Evolutionary conservation across 1,140 invertebrate species (phyloP).

Genomic region (Formica selysi): DNA sequence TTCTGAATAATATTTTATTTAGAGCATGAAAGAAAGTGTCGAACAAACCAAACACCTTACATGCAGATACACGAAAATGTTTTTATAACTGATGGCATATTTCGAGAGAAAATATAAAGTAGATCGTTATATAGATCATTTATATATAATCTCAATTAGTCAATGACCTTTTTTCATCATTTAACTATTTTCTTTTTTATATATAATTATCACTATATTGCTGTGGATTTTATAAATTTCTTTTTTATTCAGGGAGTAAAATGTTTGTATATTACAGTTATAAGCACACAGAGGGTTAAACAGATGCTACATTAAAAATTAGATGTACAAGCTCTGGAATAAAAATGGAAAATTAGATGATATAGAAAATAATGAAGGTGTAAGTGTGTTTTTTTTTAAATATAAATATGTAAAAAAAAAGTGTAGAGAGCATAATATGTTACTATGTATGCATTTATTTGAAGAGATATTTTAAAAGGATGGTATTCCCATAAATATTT

Average conservation of each 20-base stretch:
- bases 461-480: slow-evolving; percentile 21
- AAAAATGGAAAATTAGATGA: slow-evolving; percentile 67
- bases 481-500: slow-evolving; percentile 21
- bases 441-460: slow-evolving; percentile 60
- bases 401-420: slow-evolving; percentile 49
- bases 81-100: slow-evolving; percentile 59
- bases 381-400: slow-evolving; percentile 44
- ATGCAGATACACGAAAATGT: slow-evolving; percentile 40
- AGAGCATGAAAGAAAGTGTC: slow-evolving; percentile 34
- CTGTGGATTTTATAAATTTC: slow-evolving; percentile 80
- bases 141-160: slow-evolving; percentile 67
- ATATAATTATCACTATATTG: slow-evolving; percentile 76
- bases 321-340: slow-evolving; percentile 55
- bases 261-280: slow-evolving; percentile 78
- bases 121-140: slow-evolving; percentile 52
- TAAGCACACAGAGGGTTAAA: slow-evolving; percentile 71
- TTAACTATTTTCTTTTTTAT: slow-evolving; percentile 54
- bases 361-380: slow-evolving; percentile 49
- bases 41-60: slow-evolving; percentile 44
- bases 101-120: slow-evolving; percentile 64
- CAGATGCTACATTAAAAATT: slow-evolving; percentile 75
- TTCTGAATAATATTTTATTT: slow-evolving; percentile 62
- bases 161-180: slow-evolving; percentile 14
- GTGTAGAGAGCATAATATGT: slow-evolving; percentile 49
- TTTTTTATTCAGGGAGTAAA: slow-evolving; percentile 73